phyloP scores from a whole-genome alignment of 2,113 vertebrate genomes.

The Rhinopomastus cyanomelas region DNA sequence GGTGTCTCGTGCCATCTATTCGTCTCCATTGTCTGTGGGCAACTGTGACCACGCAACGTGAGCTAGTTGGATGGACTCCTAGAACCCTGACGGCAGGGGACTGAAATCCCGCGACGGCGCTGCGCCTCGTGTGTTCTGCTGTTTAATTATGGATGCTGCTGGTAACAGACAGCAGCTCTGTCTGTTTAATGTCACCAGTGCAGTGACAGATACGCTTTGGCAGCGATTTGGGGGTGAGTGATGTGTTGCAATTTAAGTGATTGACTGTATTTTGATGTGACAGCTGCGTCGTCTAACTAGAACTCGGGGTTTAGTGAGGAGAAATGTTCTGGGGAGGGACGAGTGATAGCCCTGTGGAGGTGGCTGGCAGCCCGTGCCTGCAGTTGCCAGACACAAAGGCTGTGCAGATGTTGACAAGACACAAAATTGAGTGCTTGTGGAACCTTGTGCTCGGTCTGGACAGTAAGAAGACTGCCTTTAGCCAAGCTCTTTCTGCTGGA shows the following conservation, averaged over 20 bases:
- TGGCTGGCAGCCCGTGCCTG: neutral
- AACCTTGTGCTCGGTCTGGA: neutral
- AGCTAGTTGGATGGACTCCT: neutral
- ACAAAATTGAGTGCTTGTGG: neutral
- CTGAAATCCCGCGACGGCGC: conserved; percentile 25
- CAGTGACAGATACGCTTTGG: neutral
- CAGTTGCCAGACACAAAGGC: conserved; percentile 29
- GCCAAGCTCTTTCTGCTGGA: neutral
- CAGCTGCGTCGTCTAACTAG: neutral
- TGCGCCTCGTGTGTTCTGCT: conserved; percentile 4
- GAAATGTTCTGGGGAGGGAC: neutral
- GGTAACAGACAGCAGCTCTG: neutral
- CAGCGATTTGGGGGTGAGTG: conserved; percentile 23
- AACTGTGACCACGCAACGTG: neutral
- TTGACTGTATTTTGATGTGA: conserved; percentile 11
- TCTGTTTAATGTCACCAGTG: conserved; percentile 25
- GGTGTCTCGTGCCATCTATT: conserved; percentile 27
- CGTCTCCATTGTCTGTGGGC: conserved; percentile 2
- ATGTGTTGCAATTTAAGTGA: neutral
- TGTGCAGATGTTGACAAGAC: neutral
- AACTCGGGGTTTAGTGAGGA: neutral
- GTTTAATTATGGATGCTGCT: conserved; percentile 42
- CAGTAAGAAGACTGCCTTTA: neutral
- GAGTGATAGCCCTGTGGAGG: neutral
- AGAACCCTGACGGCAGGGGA: conserved; percentile 1